Evolutionary conservation across 2,113 vertebrate species (phyloP), one percentile per base, ranked within the genome.

Genomic region (Poecilia latipinna): DNA sequence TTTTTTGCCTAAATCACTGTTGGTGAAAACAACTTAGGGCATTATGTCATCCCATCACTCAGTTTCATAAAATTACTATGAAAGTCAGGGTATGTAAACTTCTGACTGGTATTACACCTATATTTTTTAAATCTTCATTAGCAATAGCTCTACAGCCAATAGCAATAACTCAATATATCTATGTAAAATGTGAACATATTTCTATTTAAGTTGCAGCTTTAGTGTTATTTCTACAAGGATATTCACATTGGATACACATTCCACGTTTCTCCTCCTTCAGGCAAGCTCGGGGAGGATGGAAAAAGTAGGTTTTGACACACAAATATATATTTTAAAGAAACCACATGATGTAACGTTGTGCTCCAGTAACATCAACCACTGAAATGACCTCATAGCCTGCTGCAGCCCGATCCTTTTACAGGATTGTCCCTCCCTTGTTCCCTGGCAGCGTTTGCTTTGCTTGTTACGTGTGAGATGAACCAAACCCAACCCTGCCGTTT

Each of bases 391-490:
- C 85, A 82, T 65, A 61, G 70, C 67, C 76, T 76, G 31, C 70
- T 83, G 88, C n/a, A 89, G 91, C 86, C 75, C 77, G 82, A 90
- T 85, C 83, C 85, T 86, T 71, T 88, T 74, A 82, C 62, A 63
- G 80, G 80, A 81, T 61, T 73, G 83, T 73, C 84, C 85, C 77
- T 48, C 42, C 61, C 57, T 66, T 75, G 70, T 60, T 32, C 77
- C 64, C 72, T 76, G 70, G 69, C 81, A 63, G 35, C 61, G 8
- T 35, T 67, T 3, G 22, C 26, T 75, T 42, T 26, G 62, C 39
- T 7, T 68, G 48, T 70, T 89, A 88, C 74, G 82, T 90, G 86
- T 66, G n/a, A 79, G 74, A 89, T 51, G 71, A 74, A 74, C 35
- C 26, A 44, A 3, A 12, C 28, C 22, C 61, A 65, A 0, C 63